phyloP scores from a whole-genome alignment of 2,888 invertebrate genomes.

The Tachina grossa region DNA sequence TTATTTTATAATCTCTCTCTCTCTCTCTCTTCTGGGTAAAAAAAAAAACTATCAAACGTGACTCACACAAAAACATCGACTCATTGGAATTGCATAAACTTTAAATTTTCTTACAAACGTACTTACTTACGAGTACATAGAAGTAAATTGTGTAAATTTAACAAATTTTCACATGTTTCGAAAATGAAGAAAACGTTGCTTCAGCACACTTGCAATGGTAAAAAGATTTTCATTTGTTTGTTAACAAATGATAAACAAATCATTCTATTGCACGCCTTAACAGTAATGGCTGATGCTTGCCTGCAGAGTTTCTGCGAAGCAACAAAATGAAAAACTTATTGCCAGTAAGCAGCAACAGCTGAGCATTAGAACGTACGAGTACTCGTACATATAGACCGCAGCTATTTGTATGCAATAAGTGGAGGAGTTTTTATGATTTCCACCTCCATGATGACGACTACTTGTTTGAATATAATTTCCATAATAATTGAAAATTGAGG shows the following conservation, averaged over 20 bases:
- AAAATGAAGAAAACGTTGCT: conserved; percentile 29
- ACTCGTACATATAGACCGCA: not conserved
- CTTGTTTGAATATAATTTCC: conserved; percentile 69
- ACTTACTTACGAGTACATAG: not conserved
- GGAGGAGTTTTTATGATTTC: conserved; percentile 68
- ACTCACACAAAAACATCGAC: conserved; percentile 45
- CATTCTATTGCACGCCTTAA: conserved; percentile 67
- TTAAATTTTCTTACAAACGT: conserved; percentile 1
- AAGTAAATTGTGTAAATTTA: conserved; percentile 59
- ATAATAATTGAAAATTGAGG: conserved; percentile 62
- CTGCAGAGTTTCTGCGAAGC: conserved; percentile 59
- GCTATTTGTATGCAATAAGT: conserved; percentile 26
- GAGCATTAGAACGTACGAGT: not conserved
- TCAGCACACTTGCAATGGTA: conserved; percentile 24
- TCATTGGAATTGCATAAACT: conserved; percentile 63
- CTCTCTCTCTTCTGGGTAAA: conserved; percentile 35
- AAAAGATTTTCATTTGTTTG: conserved; percentile 41
- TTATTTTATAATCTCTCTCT: conserved; percentile 61
- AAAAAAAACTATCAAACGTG: conserved; percentile 58
- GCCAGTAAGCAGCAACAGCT: not conserved
- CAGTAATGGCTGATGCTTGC: conserved; percentile 40
- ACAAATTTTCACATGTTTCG: conserved; percentile 63
- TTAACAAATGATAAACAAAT: conserved; percentile 69
- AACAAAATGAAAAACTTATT: not conserved
- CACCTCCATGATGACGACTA: conserved; percentile 58